Conservation (phyloP, 2,113 vertebrate species). For the Tupaia chinensis region DNA sequence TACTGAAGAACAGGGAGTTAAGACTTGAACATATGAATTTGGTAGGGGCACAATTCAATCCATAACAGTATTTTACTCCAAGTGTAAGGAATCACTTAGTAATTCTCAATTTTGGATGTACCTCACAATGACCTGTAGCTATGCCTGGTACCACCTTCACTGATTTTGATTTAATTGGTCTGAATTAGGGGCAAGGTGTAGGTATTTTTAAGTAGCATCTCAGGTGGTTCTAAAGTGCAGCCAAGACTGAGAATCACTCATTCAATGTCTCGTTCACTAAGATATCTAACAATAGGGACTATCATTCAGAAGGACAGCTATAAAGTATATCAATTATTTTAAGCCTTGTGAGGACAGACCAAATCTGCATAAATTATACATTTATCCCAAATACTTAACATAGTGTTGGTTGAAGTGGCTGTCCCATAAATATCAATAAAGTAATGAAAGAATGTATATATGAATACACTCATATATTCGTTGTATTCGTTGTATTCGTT, state of each 20-base stretch:
- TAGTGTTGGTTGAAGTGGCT: neutral
- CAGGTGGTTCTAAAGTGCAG: neutral
- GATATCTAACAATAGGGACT: neutral
- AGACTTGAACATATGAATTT: neutral
- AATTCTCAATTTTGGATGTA: neutral
- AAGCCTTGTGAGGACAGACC: neutral
- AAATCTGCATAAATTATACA: neutral
- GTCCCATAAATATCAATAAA: slow-evolving; percentile 14
- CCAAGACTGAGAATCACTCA: neutral
- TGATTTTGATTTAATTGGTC: slow-evolving; percentile 24
- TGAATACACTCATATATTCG: slow-evolving; percentile 47
- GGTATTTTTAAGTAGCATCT: neutral
- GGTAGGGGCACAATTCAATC: neutral
- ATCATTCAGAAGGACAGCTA: neutral
- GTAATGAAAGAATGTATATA: neutral
- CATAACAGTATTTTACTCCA: neutral
- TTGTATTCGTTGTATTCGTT: neutral
- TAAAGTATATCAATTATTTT: slow-evolving; percentile 30
- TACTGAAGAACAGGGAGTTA: neutral
- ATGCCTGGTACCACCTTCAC: neutral
- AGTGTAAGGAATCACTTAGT: neutral
- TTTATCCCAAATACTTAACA: neutral
- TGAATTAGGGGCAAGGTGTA: neutral
- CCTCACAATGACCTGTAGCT: neutral
- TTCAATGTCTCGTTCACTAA: neutral